Evolutionary conservation across 2,888 invertebrate genomes (phyloP).

Genomic region (Mythimna impura): DNA sequence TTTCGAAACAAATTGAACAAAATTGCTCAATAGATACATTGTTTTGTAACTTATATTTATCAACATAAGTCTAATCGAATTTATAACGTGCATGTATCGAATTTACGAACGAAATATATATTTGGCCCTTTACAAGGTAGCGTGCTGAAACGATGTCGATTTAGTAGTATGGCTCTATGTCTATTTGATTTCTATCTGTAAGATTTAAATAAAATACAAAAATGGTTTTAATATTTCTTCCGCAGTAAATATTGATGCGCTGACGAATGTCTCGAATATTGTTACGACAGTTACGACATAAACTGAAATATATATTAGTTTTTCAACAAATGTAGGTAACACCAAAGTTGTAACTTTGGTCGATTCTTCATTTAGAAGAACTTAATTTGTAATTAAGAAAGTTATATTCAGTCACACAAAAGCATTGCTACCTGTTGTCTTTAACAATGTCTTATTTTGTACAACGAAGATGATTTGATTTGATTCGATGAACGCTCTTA

Average conservation of each 20-base stretch:
- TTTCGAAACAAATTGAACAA: slow-evolving; percentile 40
- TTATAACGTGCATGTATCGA: slow-evolving; percentile 53
- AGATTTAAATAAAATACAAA: not conserved
- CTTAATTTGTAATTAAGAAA: not conserved
- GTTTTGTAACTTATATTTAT: slow-evolving; percentile 31
- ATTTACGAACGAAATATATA: slow-evolving; percentile 42
- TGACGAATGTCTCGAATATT: slow-evolving; percentile 1
- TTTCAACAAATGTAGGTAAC: slow-evolving; percentile 2
- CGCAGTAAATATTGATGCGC: slow-evolving; percentile 1
- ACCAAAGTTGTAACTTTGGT: not conserved
- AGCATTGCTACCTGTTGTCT: slow-evolving; percentile 16
- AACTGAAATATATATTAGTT: not conserved
- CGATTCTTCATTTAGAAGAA: not conserved
- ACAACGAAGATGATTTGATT: slow-evolving; percentile 65
- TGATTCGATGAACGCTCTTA: slow-evolving; percentile 44
- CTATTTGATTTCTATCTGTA: not conserved
- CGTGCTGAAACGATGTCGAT: slow-evolving; percentile 22
- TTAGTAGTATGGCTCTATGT: not conserved
- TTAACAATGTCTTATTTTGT: slow-evolving; percentile 25
- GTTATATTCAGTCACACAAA: slow-evolving; percentile 7
- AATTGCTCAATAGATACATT: slow-evolving; percentile 55
- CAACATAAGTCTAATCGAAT: slow-evolving; percentile 58
- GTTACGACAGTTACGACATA: not conserved
- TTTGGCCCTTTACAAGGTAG: slow-evolving; percentile 17
- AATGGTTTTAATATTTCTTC: not conserved